phyloP scores from a whole-genome alignment of 2,113 vertebrate genomes.

The Camelus dromedarius region DNA sequence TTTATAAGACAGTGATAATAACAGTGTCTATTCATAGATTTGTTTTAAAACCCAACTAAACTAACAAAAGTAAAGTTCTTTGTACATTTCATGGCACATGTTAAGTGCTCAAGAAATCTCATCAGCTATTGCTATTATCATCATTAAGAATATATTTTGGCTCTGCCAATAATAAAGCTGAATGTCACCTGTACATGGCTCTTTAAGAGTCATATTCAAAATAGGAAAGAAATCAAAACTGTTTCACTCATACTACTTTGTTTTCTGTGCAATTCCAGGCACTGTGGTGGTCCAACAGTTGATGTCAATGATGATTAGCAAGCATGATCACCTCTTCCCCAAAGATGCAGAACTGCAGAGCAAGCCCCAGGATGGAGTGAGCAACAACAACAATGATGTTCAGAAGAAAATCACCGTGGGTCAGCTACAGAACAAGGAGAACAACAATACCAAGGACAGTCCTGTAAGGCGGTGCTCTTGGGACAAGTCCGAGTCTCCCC shows the following conservation, averaged over 20 bases:
- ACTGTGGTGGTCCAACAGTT: conserved; percentile 97
- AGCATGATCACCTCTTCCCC: conserved; percentile 93
- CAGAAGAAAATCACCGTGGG: conserved; percentile 85
- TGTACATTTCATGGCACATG: neutral
- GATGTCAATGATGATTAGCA: conserved; percentile 97
- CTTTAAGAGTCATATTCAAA: neutral
- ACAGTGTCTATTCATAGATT: neutral
- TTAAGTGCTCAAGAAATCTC: conserved; percentile 21
- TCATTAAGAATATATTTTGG: neutral
- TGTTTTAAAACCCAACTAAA: neutral
- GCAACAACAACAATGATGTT: conserved; percentile 94
- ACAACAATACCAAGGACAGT: conserved; percentile 90
- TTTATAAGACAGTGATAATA: neutral
- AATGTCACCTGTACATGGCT: neutral
- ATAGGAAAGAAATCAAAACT: neutral
- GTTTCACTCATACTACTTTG: neutral
- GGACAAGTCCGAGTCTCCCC: conserved; percentile 92
- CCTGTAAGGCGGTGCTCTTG: conserved; percentile 91
- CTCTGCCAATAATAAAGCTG: neutral
- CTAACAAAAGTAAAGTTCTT: neutral
- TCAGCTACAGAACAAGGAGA: conserved; percentile 93
- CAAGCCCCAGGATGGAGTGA: conserved; percentile 84
- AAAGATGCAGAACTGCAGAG: conserved; percentile 87
- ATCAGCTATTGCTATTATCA: neutral
- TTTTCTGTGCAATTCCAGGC: conserved; percentile 87